Conservation (phyloP, 1,140 invertebrate species). For the Geopemphigus sp. region DNA sequence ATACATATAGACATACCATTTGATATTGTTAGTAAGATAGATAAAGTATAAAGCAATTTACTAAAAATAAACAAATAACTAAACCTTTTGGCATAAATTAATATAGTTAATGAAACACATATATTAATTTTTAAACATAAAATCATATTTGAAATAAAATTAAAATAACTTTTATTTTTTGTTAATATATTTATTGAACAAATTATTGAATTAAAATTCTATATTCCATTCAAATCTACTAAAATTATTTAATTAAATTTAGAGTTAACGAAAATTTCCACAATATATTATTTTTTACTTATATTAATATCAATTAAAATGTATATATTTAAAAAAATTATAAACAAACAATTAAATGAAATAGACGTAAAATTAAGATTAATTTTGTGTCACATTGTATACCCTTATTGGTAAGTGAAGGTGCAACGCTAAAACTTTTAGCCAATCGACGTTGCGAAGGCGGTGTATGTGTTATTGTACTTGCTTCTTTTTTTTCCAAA, state of each 20-base stretch:
- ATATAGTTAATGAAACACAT: not conserved
- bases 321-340: too few species aligned
- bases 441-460: constrained; percentile 78
- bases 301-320: too few species aligned
- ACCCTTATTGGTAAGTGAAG: constrained; percentile 65
- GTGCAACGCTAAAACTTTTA: constrained; percentile 83
- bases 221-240: too few species aligned
- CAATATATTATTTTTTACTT: too few species aligned
- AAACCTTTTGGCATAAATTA: not conserved
- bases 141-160: too few species aligned
- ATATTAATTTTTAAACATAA: not conserved
- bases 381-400: constrained; percentile 51
- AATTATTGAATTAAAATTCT: too few species aligned
- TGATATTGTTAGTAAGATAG: not conserved
- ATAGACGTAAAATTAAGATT: constrained; percentile 25
- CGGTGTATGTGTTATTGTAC: constrained; percentile 63
- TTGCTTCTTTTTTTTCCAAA: constrained; percentile 40
- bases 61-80: not conserved
- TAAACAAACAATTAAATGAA: not conserved
- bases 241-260: too few species aligned
- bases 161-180: too few species aligned
- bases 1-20: not conserved
- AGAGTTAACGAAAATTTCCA: too few species aligned
- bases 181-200: too few species aligned
- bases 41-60: not conserved